Percentiles rank a stretch among this genome's conserved stretches.
Evolutionary conservation across 1,140 invertebrate species (phyloP).

Genomic region (Drosophila ironensis): DNA sequence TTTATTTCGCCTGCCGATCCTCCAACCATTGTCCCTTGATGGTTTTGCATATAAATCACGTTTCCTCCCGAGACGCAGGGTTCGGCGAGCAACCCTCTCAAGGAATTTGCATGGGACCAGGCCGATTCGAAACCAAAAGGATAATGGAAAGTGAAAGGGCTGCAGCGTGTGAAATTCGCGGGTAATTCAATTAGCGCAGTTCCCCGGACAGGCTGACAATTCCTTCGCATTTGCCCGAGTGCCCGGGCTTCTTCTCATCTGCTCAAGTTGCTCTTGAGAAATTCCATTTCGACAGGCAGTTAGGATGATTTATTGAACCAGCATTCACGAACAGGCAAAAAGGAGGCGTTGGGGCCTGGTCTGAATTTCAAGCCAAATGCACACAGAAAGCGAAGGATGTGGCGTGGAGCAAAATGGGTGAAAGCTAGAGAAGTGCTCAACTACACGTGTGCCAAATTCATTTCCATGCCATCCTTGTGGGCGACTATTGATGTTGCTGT

Average conservation of each 20-base stretch:
- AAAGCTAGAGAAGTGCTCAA: conserved; percentile 57
- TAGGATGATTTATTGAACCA: conserved; percentile 79
- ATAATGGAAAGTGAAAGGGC: conserved; percentile 47
- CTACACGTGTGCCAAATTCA: conserved; percentile 79
- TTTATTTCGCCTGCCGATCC: conserved; percentile 44
- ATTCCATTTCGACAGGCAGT: conserved; percentile 70
- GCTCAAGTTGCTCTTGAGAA: conserved; percentile 48
- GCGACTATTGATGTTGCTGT: conserved; percentile 52
- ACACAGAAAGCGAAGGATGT: conserved; percentile 5
- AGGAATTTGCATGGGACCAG: conserved; percentile 66
- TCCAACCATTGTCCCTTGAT: conserved; percentile 39
- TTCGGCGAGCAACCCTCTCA: conserved; percentile 56
- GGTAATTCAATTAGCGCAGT: conserved; percentile 61
- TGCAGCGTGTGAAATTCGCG: conserved; percentile 53
- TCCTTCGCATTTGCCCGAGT: conserved; percentile 3
- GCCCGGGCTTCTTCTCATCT: no score
- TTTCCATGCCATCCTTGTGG: conserved; percentile 64
- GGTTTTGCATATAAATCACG: conserved; percentile 74
- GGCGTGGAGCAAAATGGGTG: conserved; percentile 1
- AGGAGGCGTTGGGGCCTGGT: not conserved
- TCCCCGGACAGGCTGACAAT: conserved; percentile 5
- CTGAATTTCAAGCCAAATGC: conserved; percentile 24
- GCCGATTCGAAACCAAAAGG: not conserved
- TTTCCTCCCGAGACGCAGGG: conserved; percentile 17
- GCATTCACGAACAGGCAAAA: not conserved